Conservation (phyloP, 1,140 invertebrate genomes). For the Drosophila bifasciata region DNA sequence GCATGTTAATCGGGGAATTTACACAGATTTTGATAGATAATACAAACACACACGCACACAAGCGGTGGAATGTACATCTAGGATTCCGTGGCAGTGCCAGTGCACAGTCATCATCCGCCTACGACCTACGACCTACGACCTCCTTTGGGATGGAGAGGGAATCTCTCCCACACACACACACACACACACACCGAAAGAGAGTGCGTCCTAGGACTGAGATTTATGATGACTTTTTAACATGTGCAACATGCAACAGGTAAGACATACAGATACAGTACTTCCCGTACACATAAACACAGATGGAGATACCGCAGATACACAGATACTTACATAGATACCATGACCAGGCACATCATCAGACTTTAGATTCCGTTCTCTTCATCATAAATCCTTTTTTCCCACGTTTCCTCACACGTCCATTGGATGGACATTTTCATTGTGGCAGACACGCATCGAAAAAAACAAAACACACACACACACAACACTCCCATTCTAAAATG, state of each 20-base stretch:
- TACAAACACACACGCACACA: conserved; percentile 41
- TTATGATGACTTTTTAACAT: conserved; percentile 82
- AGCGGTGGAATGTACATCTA: conserved; percentile 2
- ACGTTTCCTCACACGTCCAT: conserved; percentile 62
- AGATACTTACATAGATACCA: conserved; percentile 31
- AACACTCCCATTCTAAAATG: conserved; percentile 10
- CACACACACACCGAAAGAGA: conserved; percentile 47
- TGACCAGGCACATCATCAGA: conserved; percentile 64
- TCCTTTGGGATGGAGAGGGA: neutral
- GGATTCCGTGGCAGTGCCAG: conserved; percentile 13
- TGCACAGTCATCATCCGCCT: conserved; percentile 23
- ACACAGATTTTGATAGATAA: conserved; percentile 79
- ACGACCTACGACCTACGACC: no score
- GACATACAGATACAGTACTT: conserved; percentile 19
- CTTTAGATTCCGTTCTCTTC: conserved; percentile 24
- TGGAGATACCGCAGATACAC: conserved; percentile 9
- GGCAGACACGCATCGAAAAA: conserved; percentile 41
- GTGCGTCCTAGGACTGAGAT: conserved; percentile 51
- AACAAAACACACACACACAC: no score
- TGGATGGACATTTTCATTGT: conserved; percentile 47
- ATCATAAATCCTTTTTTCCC: conserved; percentile 82
- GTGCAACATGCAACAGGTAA: conserved; percentile 73
- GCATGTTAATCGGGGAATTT: conserved; percentile 82
- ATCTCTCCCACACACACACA: conserved; percentile 50
- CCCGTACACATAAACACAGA: neutral